phyloP scores from a whole-genome alignment of 2,888 invertebrate genomes.

The Chesias legatella region DNA sequence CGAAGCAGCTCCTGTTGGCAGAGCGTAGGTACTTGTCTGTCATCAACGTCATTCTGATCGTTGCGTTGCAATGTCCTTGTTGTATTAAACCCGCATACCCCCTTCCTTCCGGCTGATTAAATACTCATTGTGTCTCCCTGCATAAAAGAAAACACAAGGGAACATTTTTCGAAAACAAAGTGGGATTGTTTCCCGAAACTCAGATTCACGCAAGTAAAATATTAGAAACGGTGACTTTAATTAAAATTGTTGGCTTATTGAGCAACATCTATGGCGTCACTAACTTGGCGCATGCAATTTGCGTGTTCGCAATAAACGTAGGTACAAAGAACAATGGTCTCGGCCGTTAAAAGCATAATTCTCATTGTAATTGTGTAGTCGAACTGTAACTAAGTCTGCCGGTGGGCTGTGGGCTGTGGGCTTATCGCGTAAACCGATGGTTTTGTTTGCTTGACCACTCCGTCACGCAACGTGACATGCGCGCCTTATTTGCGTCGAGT shows the following conservation, averaged over 20 bases:
- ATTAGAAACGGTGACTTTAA: constrained; percentile 13
- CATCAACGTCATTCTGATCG: constrained; percentile 31
- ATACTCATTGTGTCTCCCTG: constrained; percentile 9
- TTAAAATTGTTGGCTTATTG: constrained; percentile 25
- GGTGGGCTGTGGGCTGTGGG: no score
- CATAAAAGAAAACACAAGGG: constrained; percentile 10
- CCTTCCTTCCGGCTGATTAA: constrained; percentile 22
- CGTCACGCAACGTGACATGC: constrained; percentile 41
- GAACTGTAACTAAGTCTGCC: constrained; percentile 26
- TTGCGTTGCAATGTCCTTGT: constrained; percentile 14
- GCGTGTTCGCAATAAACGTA: constrained; percentile 43
- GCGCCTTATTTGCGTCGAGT: constrained; percentile 38
- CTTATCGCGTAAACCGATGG: constrained; percentile 49
- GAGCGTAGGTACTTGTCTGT: constrained; percentile 33
- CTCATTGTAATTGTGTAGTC: constrained; percentile 41
- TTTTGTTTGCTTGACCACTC: constrained; percentile 39
- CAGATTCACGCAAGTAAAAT: constrained; percentile 6
- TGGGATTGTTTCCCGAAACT: constrained; percentile 6
- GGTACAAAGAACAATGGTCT: constrained; percentile 45
- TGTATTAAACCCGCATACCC: constrained; percentile 15
- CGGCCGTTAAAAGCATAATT: constrained; percentile 46
- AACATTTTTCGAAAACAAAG: constrained; percentile 11
- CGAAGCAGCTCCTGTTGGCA: constrained; percentile 31
- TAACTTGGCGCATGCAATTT: constrained; percentile 36
- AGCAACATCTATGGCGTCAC: constrained; percentile 29